A percentile compares a stretch with the other conserved stretches of the same genome.
Conservation (phyloP, 1,140 invertebrate genomes). For the Drosophila equinoxialis region DNA sequence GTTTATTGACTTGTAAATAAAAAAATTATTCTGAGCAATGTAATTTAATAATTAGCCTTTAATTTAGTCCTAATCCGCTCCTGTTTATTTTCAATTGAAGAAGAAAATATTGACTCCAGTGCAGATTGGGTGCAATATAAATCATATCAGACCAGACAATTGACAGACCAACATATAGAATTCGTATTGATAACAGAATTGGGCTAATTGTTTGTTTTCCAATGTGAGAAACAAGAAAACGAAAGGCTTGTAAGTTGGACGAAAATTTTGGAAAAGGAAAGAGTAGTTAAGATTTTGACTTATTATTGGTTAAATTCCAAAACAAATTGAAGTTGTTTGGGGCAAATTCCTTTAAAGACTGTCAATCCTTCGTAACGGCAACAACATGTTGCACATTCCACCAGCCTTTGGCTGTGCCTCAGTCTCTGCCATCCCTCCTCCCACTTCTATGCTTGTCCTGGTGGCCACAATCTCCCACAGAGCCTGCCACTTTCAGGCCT, state of each 20-base stretch:
- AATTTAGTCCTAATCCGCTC: background rate
- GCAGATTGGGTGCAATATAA: slow-evolving; percentile 46
- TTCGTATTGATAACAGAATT: slow-evolving; percentile 40
- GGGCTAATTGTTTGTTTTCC: slow-evolving; percentile 42
- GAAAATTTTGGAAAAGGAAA: slow-evolving; percentile 29
- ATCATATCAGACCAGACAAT: slow-evolving; percentile 37
- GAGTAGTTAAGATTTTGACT: background rate
- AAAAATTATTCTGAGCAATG: too few species aligned
- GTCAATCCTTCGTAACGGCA: slow-evolving; percentile 15
- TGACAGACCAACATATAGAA: slow-evolving; percentile 6
- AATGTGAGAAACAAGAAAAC: slow-evolving; percentile 10
- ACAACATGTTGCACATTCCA: slow-evolving; percentile 62
- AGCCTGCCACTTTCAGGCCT: slow-evolving; percentile 65
- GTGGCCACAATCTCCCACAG: slow-evolving; percentile 46
- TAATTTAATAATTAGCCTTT: too few species aligned
- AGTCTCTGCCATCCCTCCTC: background rate
- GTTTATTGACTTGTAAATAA: too few species aligned
- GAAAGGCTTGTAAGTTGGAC: slow-evolving; percentile 8
- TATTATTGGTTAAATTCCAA: slow-evolving; percentile 4
- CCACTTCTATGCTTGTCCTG: slow-evolving; percentile 47
- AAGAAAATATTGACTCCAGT: slow-evolving; percentile 46
- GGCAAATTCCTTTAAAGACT: slow-evolving; percentile 45
- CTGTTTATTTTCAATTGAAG: background rate
- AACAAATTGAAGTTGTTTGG: slow-evolving; percentile 43
- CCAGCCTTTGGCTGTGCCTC: background rate